Percentiles rank a stretch among this genome's conserved stretches.
These are phyloP conservation scores for Ophiodon elongatus DNA, from an alignment of 2,113 vertebrate genomes.

Conservation along the genomic window DNA sequence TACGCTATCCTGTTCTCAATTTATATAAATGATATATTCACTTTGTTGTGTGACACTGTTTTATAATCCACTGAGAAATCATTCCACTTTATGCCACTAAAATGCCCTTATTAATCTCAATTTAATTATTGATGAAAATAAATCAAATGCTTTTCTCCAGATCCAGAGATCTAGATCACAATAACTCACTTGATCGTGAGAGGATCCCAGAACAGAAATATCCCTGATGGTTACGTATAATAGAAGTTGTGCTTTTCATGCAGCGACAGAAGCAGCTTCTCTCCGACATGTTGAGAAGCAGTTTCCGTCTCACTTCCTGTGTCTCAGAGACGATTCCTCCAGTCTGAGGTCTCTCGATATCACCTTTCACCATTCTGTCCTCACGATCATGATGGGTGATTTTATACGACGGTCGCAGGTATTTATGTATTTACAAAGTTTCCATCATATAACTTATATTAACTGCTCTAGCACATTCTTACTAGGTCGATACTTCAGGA, in stretches of 20 bases:
- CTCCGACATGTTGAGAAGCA: not conserved
- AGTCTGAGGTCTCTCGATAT: not conserved
- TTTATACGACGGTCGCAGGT: not conserved
- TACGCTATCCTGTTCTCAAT: not conserved
- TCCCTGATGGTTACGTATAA: not conserved
- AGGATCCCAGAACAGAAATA: not conserved
- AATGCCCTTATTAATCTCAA: not conserved
- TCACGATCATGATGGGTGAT: not conserved
- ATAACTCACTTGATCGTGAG: not conserved
- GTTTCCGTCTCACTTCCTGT: not conserved
- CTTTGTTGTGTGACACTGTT: not conserved
- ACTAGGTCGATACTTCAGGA: not conserved
- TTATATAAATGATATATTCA: not conserved
- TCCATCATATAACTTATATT: not conserved
- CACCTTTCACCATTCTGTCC: not conserved
- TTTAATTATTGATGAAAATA: not conserved
- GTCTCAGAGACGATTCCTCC: not conserved
- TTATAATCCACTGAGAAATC: not conserved
- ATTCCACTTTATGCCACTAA: not conserved
- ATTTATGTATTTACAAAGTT: not conserved
- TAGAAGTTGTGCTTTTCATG: not conserved
- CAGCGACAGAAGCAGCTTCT: not conserved
- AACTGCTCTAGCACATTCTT: not conserved
- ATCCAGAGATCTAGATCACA: not conserved
- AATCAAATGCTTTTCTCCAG: not conserved